Evolutionary conservation across 2,888 invertebrate genomes (phyloP).

Genomic region (Morpho deidamia): DNA sequence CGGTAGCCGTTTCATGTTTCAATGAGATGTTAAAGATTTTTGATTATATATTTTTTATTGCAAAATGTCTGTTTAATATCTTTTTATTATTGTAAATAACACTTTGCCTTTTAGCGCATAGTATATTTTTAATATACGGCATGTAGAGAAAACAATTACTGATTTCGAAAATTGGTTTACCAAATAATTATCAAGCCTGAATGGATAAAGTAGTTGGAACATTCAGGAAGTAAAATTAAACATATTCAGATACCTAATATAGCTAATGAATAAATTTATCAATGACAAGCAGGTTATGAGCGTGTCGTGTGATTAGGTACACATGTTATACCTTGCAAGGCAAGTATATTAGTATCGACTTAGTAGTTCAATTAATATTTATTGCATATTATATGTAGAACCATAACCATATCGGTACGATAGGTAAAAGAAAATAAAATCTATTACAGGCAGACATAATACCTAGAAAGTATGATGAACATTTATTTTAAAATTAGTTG

Average conservation of each 20-base stretch:
- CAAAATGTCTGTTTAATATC: constrained; percentile 2
- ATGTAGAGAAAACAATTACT: background rate
- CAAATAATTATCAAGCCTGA: background rate
- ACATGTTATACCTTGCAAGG: constrained; percentile 22
- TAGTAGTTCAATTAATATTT: background rate
- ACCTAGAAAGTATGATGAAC: too few species aligned
- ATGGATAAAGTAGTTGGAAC: constrained; percentile 1
- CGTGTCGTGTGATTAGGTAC: constrained; percentile 31
- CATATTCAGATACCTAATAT: constrained; percentile 38
- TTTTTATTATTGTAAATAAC: constrained; percentile 4
- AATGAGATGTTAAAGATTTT: constrained; percentile 9
- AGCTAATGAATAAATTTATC: constrained; percentile 29
- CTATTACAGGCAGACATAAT: background rate
- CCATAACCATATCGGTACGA: too few species aligned
- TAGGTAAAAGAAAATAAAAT: background rate
- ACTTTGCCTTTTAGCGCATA: background rate
- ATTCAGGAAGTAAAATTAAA: constrained; percentile 46
- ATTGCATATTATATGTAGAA: background rate
- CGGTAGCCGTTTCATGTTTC: constrained; percentile 10
- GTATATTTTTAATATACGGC: background rate
- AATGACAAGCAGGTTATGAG: constrained; percentile 23
- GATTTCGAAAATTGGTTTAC: background rate
- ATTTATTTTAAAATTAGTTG: too few species aligned
- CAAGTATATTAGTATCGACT: too few species aligned
- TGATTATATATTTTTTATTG: constrained; percentile 5